Base-by-base conservation (phyloP, 2,797 vertebrate species). In the Onychomys leucogaster region DNA sequence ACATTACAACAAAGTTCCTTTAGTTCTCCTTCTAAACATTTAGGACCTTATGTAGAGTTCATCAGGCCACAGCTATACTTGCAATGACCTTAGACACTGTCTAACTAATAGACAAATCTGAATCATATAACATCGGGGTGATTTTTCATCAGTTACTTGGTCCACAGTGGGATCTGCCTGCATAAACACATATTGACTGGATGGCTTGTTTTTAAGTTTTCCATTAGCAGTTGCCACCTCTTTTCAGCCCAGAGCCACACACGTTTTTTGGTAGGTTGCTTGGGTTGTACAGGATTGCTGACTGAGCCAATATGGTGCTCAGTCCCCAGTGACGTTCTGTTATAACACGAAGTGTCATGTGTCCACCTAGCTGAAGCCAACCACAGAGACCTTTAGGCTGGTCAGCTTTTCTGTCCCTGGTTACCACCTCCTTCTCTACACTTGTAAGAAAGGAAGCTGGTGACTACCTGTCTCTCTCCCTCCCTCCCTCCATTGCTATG, bases 101-200 rank as follows among this genome's bases (percentile, higher is more conserved):
- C 32, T 43, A 65, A 92, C 76, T 82, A 83, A 90, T 32, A 77
- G 19, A 96, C 41, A 94, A 73, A n/a, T 49, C n/a, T 92, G 59
- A 92, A 71, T 82, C 12, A 34, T 25, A 41, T 71, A 76, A n/a
- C 10, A 55, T 63, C 21, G 63, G 41, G 34, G 61, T 67, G 32
- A 73, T 83, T 67, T 90, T 71, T 77, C 94, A 69, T 17, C 34
- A 71, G 43, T 90, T 76, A 82, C 16, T 90, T 21, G 73, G 25
- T 69, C 57, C 32, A 43, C 65, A 55, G 49, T 41, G 65, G 12
- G 49, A 61, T 91, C 57, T 84, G 57, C 52, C 49, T 80, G 49
- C n/a, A 6, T 76, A 23, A 49, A n/a, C 25, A 83, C n/a, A 69
- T 29, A 43, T 1, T 34, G 46, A 90, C 46, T 4, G 2, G 87